Evolutionary conservation across 1,140 invertebrate genomes (phyloP).

Genomic region (Drosophila auraria): DNA sequence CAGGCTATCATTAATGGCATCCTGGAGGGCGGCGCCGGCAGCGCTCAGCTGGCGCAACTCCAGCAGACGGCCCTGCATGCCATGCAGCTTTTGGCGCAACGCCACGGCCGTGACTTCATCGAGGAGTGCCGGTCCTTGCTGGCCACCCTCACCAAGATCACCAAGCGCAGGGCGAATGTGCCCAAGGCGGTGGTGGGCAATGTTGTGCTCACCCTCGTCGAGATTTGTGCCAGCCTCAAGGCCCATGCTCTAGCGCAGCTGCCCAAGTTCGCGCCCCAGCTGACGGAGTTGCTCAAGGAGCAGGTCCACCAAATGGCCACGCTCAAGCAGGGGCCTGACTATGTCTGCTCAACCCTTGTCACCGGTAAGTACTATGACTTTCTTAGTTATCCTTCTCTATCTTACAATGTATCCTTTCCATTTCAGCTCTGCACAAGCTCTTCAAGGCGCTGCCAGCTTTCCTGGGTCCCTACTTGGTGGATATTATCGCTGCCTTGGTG

Average conservation of each 20-base stretch:
- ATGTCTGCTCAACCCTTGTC: slow-evolving; percentile 88
- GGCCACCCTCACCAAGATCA: slow-evolving; percentile 87
- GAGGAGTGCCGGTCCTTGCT: slow-evolving; percentile 89
- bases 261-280: slow-evolving; percentile 91
- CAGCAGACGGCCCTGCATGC: slow-evolving; percentile 93
- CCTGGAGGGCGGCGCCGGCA: slow-evolving; percentile 84
- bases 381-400: too few species aligned
- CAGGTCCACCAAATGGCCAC: slow-evolving; percentile 85
- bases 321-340: slow-evolving; percentile 85
- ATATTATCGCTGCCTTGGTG: slow-evolving; percentile 88
- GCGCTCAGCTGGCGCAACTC: slow-evolving; percentile 87
- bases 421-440: slow-evolving; percentile 89
- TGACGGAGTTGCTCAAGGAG: slow-evolving; percentile 88
- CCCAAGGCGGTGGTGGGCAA: slow-evolving; percentile 90
- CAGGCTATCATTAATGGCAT: slow-evolving; percentile 88
- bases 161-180: slow-evolving; percentile 87
- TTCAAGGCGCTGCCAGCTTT: slow-evolving; percentile 92
- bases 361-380: slow-evolving; percentile 85
- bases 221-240: slow-evolving; percentile 90
- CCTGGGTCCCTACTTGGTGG: slow-evolving; percentile 92
- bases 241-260: slow-evolving; percentile 90
- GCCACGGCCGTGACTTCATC: slow-evolving; percentile 88
- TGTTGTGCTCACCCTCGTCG: slow-evolving; percentile 92
- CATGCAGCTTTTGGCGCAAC: slow-evolving; percentile 91
- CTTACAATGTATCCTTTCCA: too few species aligned